Conservation (phyloP, 2,888 invertebrate genomes). For the Acanthacorydalis orientalis region DNA sequence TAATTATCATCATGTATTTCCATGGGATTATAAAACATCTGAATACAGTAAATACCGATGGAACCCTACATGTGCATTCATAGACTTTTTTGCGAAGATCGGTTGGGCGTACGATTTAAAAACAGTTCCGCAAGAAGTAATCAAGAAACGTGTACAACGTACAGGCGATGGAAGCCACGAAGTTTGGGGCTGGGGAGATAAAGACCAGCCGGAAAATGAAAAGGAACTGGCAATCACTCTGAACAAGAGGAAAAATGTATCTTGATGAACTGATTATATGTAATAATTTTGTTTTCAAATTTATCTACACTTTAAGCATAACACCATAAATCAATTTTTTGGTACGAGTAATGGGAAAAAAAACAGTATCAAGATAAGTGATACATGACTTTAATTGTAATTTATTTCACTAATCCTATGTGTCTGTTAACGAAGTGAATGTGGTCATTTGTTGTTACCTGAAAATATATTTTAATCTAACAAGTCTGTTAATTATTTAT, state of each 20-base stretch:
- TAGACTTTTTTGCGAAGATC: constrained; percentile 23
- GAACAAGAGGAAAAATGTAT: background rate
- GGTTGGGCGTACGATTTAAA: constrained; percentile 78
- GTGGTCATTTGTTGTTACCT: too few relatives aligned
- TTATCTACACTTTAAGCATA: background rate
- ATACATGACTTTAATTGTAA: background rate
- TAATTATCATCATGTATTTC: constrained; percentile 87
- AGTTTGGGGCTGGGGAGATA: constrained; percentile 69
- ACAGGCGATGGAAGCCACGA: constrained; percentile 61
- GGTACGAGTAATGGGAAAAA: too few relatives aligned
- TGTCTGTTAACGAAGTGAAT: too few relatives aligned
- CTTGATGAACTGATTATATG: background rate
- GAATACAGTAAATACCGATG: constrained; percentile 45
- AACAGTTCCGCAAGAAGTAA: constrained; percentile 53
- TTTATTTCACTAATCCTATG: too few relatives aligned
- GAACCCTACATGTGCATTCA: constrained; percentile 19
- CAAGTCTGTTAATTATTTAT: too few relatives aligned
- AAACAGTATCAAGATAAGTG: background rate
- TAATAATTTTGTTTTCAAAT: background rate
- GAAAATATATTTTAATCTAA: too few relatives aligned
- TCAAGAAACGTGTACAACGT: constrained; percentile 47
- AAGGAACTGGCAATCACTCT: constrained; percentile 14
- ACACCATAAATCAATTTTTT: too few relatives aligned
- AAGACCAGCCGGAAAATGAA: constrained; percentile 34
- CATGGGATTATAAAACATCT: constrained; percentile 84